Conservation (phyloP, 2,888 invertebrate genomes). For the Dorcus hopei region DNA sequence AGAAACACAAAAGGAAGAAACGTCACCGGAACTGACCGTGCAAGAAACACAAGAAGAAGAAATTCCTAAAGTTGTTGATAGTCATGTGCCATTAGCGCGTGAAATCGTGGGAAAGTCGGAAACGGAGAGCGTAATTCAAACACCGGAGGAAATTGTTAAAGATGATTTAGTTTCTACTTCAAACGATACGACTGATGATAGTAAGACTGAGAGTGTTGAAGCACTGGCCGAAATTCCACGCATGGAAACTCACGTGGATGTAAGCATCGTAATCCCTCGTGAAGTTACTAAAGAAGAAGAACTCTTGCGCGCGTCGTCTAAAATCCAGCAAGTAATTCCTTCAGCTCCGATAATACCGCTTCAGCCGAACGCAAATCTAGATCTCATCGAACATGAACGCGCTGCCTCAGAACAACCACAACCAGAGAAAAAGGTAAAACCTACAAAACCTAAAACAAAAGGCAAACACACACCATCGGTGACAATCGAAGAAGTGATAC, state of each 20-base stretch:
- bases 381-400: conserved; percentile 5
- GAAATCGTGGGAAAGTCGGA: not conserved
- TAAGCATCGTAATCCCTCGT: conserved; percentile 6
- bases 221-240: not conserved
- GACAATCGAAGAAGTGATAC: conserved; percentile 54
- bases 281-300: not conserved
- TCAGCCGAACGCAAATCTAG: no score
- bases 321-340: no score
- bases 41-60: not conserved
- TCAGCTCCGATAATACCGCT: no score
- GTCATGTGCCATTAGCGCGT: not conserved
- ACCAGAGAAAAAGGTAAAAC: conserved; percentile 14
- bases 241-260: conserved; percentile 10
- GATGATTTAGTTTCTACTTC: not conserved
- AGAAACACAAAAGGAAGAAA: not conserved
- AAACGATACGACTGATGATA: no score
- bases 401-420: conserved; percentile 1
- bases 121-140: not conserved
- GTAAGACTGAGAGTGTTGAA: not conserved
- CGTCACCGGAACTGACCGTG: not conserved
- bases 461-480: conserved; percentile 50
- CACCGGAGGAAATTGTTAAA: not conserved
- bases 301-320: no score
- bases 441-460: conserved; percentile 36
- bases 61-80: not conserved